Percentiles rank a stretch among this genome's conserved stretches.
phyloP scores from a whole-genome alignment of 1,140 invertebrate species.

The Caenorhabditis tropicalis region DNA sequence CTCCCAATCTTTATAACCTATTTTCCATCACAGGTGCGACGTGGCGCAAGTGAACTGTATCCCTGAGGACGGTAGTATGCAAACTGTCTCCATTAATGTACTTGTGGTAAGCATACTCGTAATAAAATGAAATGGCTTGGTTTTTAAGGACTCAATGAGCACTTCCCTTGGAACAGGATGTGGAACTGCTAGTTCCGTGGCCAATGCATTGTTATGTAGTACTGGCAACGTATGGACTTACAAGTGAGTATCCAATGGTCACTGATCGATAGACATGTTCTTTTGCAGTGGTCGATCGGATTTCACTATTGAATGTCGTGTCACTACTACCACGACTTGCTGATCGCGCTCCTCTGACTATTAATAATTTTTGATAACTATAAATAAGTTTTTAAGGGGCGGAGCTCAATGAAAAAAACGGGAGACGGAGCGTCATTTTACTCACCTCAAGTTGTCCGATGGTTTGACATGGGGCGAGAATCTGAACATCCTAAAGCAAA shows the following conservation, averaged over 20 bases:
- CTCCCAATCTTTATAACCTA: background rate
- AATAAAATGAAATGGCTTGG: background rate
- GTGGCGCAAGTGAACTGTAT: constrained; percentile 29
- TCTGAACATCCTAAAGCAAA: no score
- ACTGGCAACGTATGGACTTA: constrained; percentile 20
- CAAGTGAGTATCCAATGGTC: background rate
- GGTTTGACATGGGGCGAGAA: no score
- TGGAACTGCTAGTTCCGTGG: background rate
- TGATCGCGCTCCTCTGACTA: background rate
- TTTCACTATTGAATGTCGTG: constrained; percentile 22
- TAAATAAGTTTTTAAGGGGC: no score
- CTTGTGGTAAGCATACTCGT: background rate
- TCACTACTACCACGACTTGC: background rate
- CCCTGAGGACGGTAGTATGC: background rate
- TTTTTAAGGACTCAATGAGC: constrained; percentile 1
- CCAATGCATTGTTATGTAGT: background rate
- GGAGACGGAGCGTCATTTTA: no score
- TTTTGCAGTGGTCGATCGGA: constrained; percentile 20
- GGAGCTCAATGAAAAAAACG: no score
- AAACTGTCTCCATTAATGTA: background rate
- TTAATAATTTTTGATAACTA: background rate
- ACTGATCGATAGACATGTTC: background rate
- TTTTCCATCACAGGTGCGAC: constrained; percentile 21
- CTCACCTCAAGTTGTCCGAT: no score
- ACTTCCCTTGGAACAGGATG: background rate